phyloP scores from a whole-genome alignment of 2,113 vertebrate species.

The Copsychus sechellarum region DNA sequence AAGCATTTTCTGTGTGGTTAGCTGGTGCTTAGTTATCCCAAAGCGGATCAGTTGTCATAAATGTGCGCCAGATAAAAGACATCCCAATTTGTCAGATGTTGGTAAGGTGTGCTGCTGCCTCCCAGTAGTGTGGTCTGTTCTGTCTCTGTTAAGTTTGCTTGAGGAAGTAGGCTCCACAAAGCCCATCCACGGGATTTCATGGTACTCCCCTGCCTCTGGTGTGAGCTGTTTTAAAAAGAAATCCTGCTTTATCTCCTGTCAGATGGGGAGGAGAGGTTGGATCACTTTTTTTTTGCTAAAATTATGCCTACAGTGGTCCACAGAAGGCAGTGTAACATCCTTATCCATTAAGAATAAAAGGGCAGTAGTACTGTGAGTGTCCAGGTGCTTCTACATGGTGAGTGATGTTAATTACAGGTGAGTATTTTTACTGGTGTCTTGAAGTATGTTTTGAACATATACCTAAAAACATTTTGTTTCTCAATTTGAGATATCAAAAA shows the following conservation, averaged over 20 bases:
- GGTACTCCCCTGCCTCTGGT: background rate
- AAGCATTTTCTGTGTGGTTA: background rate
- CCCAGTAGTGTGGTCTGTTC: background rate
- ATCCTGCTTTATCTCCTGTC: background rate
- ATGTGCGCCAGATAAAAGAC: fast-evolving
- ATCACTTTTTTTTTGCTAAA: background rate
- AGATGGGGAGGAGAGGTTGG: background rate
- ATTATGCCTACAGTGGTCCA: background rate
- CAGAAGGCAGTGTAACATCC: background rate
- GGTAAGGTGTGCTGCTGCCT: background rate
- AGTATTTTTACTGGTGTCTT: background rate
- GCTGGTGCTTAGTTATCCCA: background rate
- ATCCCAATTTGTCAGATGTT: fast-evolving
- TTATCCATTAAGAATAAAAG: background rate
- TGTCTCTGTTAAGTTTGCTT: background rate
- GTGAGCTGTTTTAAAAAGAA: background rate
- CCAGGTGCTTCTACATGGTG: background rate
- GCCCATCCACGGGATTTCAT: background rate
- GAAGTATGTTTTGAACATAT: background rate
- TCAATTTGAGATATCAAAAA: background rate
- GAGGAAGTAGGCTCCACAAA: background rate
- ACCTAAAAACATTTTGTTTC: background rate
- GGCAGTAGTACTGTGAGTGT: background rate
- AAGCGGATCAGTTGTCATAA: background rate
- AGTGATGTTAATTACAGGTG: background rate